Conservation (phyloP, 2,797 vertebrate species). For the Melopsittacus undulatus region DNA sequence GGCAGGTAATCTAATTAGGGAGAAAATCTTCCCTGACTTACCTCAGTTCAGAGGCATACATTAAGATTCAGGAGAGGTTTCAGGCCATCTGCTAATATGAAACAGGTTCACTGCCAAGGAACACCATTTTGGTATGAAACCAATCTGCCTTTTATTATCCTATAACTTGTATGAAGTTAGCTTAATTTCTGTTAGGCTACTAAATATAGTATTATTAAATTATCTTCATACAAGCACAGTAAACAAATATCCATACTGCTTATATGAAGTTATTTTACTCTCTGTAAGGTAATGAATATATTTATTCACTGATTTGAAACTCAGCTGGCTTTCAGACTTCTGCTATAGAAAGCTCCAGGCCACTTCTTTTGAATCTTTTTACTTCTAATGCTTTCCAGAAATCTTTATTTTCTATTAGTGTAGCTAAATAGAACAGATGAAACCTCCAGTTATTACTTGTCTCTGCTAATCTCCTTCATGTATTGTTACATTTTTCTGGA, state of each 20-base stretch:
- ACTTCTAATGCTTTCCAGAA: background rate
- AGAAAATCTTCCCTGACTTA: background rate
- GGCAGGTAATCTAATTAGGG: background rate
- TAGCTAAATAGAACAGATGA: conserved; percentile 23
- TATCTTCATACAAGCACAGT: background rate
- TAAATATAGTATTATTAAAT: conserved; percentile 7
- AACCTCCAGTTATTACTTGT: background rate
- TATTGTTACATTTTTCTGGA: background rate
- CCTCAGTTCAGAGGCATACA: background rate
- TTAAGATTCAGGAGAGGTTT: conserved; percentile 31
- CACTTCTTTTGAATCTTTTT: background rate
- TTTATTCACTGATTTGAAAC: conserved; percentile 15
- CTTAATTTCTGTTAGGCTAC: background rate
- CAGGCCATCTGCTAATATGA: background rate
- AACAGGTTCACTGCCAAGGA: background rate
- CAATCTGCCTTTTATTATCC: conserved; percentile 12
- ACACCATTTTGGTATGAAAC: background rate
- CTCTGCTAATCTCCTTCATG: background rate
- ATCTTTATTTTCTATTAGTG: conserved; percentile 24
- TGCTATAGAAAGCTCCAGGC: background rate
- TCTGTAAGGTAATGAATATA: background rate
- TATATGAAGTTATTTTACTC: background rate
- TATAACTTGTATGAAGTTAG: background rate
- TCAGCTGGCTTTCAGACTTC: conserved; percentile 5
- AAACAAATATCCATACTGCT: background rate